Base-by-base conservation (phyloP, 2,888 invertebrate species). In the Fragum whitleyi region DNA sequence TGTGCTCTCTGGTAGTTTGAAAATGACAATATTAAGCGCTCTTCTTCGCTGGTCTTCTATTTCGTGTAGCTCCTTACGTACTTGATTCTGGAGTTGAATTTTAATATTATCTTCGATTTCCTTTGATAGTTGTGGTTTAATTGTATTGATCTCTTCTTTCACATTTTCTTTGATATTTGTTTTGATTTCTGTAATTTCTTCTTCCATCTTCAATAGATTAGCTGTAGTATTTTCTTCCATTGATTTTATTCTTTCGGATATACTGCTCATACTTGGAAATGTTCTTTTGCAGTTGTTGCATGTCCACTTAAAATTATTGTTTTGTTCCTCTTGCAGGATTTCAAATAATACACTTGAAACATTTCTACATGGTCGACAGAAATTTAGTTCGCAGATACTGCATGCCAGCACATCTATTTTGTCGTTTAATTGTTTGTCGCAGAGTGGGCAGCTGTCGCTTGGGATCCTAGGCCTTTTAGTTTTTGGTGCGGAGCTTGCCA, bases 271-370 rank as follows among this genome's bases (percentile, higher is more conserved):
- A 32, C 36, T n/a, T 16, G 62, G 62, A 19, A 62, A 62, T 11
- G 19, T 36, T 29, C 26, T n/a, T 29, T 62, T 62, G 32, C 62
- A 62, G 16, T 19, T 32, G n/a, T 32, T 62, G n/a, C 36, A 36
- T 62, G 29, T 62, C 36, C 62, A 29, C n/a, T 62, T 62, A n/a
- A 29, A 62, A 14, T 62, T 62, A 11, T 62, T 11, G 21, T n/a
- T 32, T 19, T n/a, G 9, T n/a, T 29, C 62, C 26, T 28, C 19
- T 29, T 16, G 2, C 7, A 62, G 29, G n/a, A n/a, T 16, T 65
- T 57, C 23, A 19, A n/a, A 11, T 57, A 57, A 23, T 57, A 21
- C 23, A 23, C 11, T 9, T 57, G 57, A 57, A 14, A 57, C n/a
- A 14, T 23, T 23, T 21, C 23, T 57, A 23, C 57, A 57, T 26